Evolutionary conservation across 2,797 vertebrate species (phyloP).

Genomic region (Cygnus olor): DNA sequence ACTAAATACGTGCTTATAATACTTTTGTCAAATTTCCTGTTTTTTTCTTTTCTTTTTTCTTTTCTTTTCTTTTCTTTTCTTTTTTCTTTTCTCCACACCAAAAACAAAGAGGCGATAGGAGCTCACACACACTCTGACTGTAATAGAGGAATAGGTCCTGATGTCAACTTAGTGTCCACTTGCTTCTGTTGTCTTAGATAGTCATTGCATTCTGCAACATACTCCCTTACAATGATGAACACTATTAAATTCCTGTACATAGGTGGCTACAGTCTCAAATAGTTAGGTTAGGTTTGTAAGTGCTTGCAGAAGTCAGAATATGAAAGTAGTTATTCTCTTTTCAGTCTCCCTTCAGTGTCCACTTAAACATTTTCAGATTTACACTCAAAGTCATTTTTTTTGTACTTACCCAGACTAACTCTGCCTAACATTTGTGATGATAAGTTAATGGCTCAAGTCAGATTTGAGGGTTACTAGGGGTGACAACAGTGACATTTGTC

Average conservation of each 20-base stretch:
- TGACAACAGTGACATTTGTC: background rate
- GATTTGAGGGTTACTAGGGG: background rate
- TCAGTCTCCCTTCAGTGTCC: background rate
- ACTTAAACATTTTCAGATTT: background rate
- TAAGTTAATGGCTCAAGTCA: background rate
- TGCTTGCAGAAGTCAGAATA: background rate
- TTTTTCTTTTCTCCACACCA: background rate
- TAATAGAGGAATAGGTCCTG: background rate
- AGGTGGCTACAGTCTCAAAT: background rate
- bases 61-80: too few species aligned
- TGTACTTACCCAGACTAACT: background rate
- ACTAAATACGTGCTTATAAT: background rate
- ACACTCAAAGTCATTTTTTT: background rate
- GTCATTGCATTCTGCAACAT: fast-evolving
- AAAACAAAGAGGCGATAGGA: background rate
- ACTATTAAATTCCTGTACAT: background rate
- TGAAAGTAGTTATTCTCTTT: background rate
- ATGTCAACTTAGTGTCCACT: background rate
- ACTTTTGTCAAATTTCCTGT: background rate
- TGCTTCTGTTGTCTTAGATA: background rate
- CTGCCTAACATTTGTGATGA: background rate
- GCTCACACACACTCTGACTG: background rate
- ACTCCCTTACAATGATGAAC: background rate
- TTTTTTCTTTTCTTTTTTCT: fast-evolving
- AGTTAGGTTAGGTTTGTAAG: background rate